Base-by-base conservation (phyloP, 2,113 vertebrate genomes). In the Montifringilla adamsi region DNA sequence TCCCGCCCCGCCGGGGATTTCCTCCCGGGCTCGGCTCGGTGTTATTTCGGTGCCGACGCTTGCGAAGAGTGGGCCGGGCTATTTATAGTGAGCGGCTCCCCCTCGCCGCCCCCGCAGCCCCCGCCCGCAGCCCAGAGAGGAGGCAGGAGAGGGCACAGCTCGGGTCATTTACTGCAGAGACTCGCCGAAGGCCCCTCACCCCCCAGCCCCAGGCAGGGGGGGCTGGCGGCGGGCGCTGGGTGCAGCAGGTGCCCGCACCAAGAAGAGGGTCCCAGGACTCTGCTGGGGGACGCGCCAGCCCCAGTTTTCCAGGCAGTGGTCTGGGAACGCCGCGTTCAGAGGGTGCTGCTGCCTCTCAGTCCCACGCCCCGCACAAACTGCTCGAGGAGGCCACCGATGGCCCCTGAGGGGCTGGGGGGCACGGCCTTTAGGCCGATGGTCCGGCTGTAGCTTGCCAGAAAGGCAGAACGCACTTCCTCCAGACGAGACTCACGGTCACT, bases 351-450 rank as follows among this genome's bases (percentile, higher is more conserved):
- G 94, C 98, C 97, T 87, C 99, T 98, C 67, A 99, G 98, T 82
- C 99, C 99, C 2, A 99, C 99, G 0, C 99, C 99, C 3, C 99
- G 98, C 56, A 98, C 99, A 4, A 99, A 99, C 97, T 99, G 99
- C 97, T 99, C 99, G 60, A 99, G 98, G 83, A 99, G 98, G 63
- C 99, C 99, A 1, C 99, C 98, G 46, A 99, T 99, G 81, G 99
- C 99, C 23, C 98, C 99, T 0, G 99, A 99, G 16, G 99, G 98
- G 93, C 99, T 99, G 70, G 98, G 97, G 3, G 98, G 97, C 8
- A 97, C 97, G 1, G 99, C 98, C 93, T 98, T 98, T 59, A 99
- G 98, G 60, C 99, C 99, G 13, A 99, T 99, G 1, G 99, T 99
- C 96, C 98, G 98, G 97, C 99, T 99, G 97, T 99, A 99, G 43